Conservation (phyloP, 2,797 vertebrate species). For the Alca torda region DNA sequence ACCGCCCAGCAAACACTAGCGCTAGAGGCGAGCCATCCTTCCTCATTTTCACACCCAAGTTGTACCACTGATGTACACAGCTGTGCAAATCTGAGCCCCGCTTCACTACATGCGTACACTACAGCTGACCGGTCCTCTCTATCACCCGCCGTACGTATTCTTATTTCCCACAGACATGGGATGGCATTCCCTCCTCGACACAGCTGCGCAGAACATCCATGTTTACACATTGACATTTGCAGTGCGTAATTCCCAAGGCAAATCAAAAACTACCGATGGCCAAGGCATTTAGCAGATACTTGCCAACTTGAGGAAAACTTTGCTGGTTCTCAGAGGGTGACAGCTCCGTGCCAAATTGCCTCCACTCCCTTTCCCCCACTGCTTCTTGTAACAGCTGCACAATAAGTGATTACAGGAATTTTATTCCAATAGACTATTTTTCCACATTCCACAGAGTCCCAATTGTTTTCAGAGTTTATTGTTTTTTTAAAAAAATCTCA, state of each 20-base stretch:
- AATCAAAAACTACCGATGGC: not conserved
- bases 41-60: rapidly evolving
- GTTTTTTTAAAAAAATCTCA: not conserved
- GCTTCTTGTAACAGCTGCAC: slow-evolving; percentile 26
- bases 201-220: rapidly evolving
- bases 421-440: not conserved
- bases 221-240: not conserved
- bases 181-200: not conserved
- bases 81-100: not conserved
- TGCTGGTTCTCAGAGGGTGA: not conserved
- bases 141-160: rapidly evolving
- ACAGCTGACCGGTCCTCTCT: not conserved
- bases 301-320: not conserved
- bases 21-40: rapidly evolving
- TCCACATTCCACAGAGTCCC: not conserved
- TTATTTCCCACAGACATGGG: not conserved
- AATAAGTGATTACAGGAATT: not conserved
- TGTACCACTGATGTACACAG: rapidly evolving
- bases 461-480: not conserved
- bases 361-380: not conserved
- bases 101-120: rapidly evolving
- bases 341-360: not conserved
- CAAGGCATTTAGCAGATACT: not conserved
- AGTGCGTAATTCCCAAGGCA: not conserved
- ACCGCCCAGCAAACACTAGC: rapidly evolving